Evolutionary conservation across 37 sponge, comb jelly and placozoan species (phyloP), one percentile per base, ranked within the genome.

Genomic region (Halichondria panicea): DNA sequence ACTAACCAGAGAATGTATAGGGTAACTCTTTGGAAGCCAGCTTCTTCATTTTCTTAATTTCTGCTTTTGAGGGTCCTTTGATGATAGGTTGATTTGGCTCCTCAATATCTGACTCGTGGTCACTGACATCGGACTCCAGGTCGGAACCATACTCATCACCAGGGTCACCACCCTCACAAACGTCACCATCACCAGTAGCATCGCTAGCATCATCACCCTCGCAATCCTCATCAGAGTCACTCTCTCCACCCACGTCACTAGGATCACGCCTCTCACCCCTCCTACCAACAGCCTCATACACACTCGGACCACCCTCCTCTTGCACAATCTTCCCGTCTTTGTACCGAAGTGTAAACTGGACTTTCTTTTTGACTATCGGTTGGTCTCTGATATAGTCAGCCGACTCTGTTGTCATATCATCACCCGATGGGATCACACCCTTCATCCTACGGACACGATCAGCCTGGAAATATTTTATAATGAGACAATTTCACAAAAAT

Each of bases 281-380:
- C 52, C 31, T n/a, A n/a, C n/a, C n/a, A n/a, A n/a, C n/a, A n/a
- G 9, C 59, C 43, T 55, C 60, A n/a, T 74, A 38, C 7, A 2
- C 48, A 34, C 45, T 45, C n/a, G 40, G 15, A 4, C 4, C 45
- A n/a, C 53, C 36, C 18, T 53, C 18, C 50, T 7, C 66, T 32
- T 53, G 36, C 0, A 84, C 85, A 37, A 77, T 62, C 56, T 66
- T 56, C 4, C 91, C 91, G 70, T 90, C 91, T 63, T 81, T 55
- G 55, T 90, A 85, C 0, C 41, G 30, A 24, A 88, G 56, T 63
- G 46, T 45, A 5, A 77, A 40, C 38, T 68, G 41, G 3, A 27
- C 58, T 24, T 82, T 79, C 38, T 68, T 59, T 45, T 80, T 84
- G 32, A 37, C 57, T n/a, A 6, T 2, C 6, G 55, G 27, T 59